phyloP scores from a whole-genome alignment of 2,113 vertebrate genomes.

The Podarcis cretensis region DNA sequence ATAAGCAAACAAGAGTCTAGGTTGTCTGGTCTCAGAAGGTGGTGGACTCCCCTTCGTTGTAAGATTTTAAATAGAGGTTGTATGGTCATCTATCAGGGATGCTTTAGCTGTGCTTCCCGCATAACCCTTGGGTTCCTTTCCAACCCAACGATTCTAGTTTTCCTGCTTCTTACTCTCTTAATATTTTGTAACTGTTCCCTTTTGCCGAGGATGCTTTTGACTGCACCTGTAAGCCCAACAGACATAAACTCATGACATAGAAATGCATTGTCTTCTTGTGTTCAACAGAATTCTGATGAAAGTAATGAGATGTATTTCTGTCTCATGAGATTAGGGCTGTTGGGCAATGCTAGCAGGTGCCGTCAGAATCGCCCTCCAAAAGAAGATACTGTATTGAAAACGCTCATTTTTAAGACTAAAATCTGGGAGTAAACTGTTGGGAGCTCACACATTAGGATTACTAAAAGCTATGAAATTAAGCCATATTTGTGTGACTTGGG shows the following conservation, averaged over 20 bases:
- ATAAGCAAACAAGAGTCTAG: not conserved
- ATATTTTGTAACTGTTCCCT: too few relatives aligned
- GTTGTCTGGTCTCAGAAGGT: not conserved
- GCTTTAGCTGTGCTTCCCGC: too few relatives aligned
- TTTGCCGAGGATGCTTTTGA: too few relatives aligned
- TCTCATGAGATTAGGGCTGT: not conserved
- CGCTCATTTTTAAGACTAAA: not conserved
- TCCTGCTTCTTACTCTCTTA: not conserved
- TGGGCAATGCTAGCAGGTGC: not conserved
- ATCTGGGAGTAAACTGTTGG: not conserved
- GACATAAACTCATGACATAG: too few relatives aligned
- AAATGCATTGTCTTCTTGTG: too few relatives aligned
- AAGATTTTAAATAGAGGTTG: too few relatives aligned
- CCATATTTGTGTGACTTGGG: not conserved
- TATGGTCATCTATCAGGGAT: too few relatives aligned
- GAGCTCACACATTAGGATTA: not conserved
- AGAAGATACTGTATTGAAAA: not conserved
- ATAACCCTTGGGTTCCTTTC: too few relatives aligned
- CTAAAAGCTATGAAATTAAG: too few relatives aligned
- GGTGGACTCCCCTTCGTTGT: too few relatives aligned
- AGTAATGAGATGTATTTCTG: not conserved
- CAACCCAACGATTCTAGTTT: not conserved
- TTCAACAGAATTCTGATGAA: not conserved
- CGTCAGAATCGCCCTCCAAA: not conserved
- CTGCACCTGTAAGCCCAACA: too few relatives aligned